Percentiles rank a stretch among this genome's conserved stretches.
Evolutionary conservation across 1,140 invertebrate genomes (phyloP).

Genomic region (Apis dorsata): DNA sequence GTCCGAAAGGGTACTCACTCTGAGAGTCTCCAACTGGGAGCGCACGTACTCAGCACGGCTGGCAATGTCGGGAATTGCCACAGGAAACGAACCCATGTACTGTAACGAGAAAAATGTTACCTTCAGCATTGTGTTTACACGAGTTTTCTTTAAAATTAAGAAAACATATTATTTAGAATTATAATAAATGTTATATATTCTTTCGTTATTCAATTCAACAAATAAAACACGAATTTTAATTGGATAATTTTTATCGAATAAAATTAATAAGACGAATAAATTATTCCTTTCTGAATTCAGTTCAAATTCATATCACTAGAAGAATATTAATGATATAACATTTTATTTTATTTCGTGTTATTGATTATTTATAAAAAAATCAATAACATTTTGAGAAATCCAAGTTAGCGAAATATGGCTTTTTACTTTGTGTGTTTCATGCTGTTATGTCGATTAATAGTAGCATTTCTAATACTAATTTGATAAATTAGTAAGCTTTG

Average conservation of each 20-base stretch:
- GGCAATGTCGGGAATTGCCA: conserved; percentile 83
- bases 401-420: neutral
- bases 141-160: neutral
- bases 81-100: conserved; percentile 89
- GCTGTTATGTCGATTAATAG: neutral
- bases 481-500: neutral
- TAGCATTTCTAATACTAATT: neutral
- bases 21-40: conserved; percentile 82
- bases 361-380: neutral
- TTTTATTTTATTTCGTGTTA: neutral
- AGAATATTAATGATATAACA: neutral
- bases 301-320: neutral
- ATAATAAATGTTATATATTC: too few relatives aligned
- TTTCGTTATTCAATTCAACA: too few relatives aligned
- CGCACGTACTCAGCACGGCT: conserved; percentile 83
- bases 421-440: neutral
- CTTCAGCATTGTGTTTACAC: neutral
- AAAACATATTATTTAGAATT: neutral
- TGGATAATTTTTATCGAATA: neutral
- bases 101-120: conserved; percentile 77
- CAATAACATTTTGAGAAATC: neutral
- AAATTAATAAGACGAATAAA: neutral
- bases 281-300: neutral
- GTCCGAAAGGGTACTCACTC: conserved; percentile 80
- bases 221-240: neutral